Evolutionary conservation across 1,140 invertebrate species (phyloP).

Genomic region (Drosophila setifemur): DNA sequence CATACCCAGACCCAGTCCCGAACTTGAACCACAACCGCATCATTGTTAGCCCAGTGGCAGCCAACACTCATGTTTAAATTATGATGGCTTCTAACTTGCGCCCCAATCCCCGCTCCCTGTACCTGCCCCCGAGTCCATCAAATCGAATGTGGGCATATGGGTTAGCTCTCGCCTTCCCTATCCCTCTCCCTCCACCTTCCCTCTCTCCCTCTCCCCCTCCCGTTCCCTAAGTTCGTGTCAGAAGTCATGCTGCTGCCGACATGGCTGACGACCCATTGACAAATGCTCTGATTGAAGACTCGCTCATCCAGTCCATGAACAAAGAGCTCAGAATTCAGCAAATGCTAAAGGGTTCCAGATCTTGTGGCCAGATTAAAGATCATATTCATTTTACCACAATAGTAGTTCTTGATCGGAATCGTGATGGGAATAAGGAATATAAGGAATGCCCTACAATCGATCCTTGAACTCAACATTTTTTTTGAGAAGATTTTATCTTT

Average conservation of each 20-base stretch:
- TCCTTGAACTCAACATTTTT: no score
- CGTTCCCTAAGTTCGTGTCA: conserved; percentile 30
- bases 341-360: conserved; percentile 14
- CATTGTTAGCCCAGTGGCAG: conserved; percentile 70
- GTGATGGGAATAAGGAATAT: no score
- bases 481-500: no score
- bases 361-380: not conserved
- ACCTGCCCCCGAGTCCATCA: not conserved
- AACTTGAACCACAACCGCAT: conserved; percentile 34
- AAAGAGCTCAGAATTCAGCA: conserved; percentile 6
- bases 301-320: conserved; percentile 10
- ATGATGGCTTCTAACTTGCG: conserved; percentile 78
- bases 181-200: not conserved
- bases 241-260: conserved; percentile 41
- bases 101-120: conserved; percentile 25
- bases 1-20: not conserved
- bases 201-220: not conserved
- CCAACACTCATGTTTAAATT: conserved; percentile 80
- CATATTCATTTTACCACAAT: not conserved
- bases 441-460: no score
- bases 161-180: not conserved
- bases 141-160: conserved; percentile 49
- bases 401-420: not conserved
- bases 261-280: conserved; percentile 49
- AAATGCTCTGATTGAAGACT: conserved; percentile 39